Evolutionary conservation across 2,888 invertebrate genomes (phyloP), one percentile per base, ranked within the genome.

Genomic region (Lasioglossum marginatum): DNA sequence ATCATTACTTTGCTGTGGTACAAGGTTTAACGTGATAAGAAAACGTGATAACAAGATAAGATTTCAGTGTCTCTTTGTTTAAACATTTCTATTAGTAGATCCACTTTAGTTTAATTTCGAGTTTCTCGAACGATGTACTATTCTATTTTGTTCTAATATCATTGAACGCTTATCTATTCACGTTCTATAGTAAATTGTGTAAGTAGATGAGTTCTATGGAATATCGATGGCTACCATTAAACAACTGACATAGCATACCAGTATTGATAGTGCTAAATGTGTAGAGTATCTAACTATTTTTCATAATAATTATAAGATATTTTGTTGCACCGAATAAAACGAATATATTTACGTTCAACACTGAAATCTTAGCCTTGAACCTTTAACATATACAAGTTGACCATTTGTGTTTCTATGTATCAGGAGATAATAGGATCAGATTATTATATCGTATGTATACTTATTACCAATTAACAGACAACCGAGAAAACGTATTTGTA

Each of bases 351-450:
- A 45, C 6, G 10, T 14, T 23, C 68, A 82, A 79, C 81, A 89
- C 89, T 88, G 90, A 86, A 89, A 85, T 88, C 88, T 89, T 89
- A 82, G 27, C 75, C 79, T 85, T 82, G 77, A 70, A 77, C 52
- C 37, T 80, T n/a, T 77, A 80, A 37, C 52, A 52, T 16, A 52
- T 77, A 72, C 84, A 10, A 37, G 79, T 82, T 81, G 71, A 37
- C 12, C 48, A 40, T 77, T 87, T 81, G 66, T 78, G 63, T 84
- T 87, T 77, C 43, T 85, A 77, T 85, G 68, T 72, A 87, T 81
- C 75, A 60, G 43, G 57, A 83, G 27, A 71, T 72, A 84, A 60
- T 80, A 72, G 68, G 76, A 83, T 81, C 34, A 34, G 19, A 73
- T 77, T 82, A 68, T 27, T 70, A 63, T 43, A 78, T 63, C 43